phyloP scores from a whole-genome alignment of 2,888 invertebrate genomes.

The Lathronympha strigana region DNA sequence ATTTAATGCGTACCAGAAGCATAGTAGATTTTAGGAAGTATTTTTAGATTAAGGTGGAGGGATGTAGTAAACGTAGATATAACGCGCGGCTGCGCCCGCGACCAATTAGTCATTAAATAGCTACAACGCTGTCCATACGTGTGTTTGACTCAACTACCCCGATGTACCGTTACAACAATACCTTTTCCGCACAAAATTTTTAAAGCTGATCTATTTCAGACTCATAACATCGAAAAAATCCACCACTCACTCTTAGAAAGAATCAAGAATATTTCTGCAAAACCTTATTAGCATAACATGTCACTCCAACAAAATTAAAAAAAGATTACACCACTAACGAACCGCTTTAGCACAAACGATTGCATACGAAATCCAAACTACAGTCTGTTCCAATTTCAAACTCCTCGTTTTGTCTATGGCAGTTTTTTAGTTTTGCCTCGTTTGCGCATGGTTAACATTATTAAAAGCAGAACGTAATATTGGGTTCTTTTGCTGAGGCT shows the following conservation, averaged over 20 bases:
- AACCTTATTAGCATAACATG: constrained; percentile 35
- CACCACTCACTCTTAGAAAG: constrained; percentile 19
- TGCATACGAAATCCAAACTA: constrained; percentile 50
- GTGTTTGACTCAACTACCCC: too few species aligned
- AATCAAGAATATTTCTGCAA: constrained; percentile 12
- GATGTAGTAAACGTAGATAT: too few species aligned
- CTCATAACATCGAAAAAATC: constrained; percentile 24
- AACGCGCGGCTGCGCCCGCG: too few species aligned
- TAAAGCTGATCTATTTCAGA: constrained; percentile 20
- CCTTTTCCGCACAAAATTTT: not conserved
- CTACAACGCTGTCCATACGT: too few species aligned
- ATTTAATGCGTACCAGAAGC: too few species aligned
- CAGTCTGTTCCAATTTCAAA: constrained; percentile 49
- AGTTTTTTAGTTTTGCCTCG: constrained; percentile 48
- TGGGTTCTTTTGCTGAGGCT: constrained; percentile 43
- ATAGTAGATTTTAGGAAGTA: too few species aligned
- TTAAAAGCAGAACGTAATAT: constrained; percentile 51
- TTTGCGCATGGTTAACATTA: constrained; percentile 55
- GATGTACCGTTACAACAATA: too few species aligned
- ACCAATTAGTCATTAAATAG: too few species aligned
- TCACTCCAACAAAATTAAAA: constrained; percentile 47
- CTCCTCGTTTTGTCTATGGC: constrained; percentile 45
- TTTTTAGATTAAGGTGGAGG: too few species aligned
- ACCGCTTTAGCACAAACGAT: constrained; percentile 36
- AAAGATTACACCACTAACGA: constrained; percentile 49